Evolutionary conservation across 2,888 invertebrate genomes (phyloP), one percentile per base, ranked within the genome.

Genomic region (Octonoba sinensis): DNA sequence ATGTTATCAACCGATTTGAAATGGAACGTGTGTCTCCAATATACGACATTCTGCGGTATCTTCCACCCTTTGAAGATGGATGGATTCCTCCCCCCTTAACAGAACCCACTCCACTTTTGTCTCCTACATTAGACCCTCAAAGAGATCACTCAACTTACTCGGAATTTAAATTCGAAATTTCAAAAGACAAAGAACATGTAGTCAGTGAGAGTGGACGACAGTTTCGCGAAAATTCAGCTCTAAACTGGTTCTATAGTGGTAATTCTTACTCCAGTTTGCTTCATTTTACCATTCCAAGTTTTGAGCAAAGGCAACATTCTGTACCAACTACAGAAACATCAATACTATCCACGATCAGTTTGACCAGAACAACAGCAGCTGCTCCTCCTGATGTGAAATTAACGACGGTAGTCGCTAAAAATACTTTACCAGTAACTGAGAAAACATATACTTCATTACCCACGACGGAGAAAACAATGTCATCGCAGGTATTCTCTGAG

Each of bases 1-100:
- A 82, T 57, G 81, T 82, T n/a, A 67, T 81, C 46, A 81, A 81
- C 27, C 54, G 69, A 0, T 82, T 82, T 36, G 81, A 82, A 57
- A 51, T 82, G 69, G 81, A 82, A 56, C 49, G 81, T 27, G 75
- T 75, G 1, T 71, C 75, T 0, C 75, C 81, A 15, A 49, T 82
- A 16, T 75, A 75, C 18, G 74, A 79, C 27, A 62, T 73, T n/a
- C 16, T 70, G 15, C 47, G 57, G 22, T 36, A 78, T 27, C 57
- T 78, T 1, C 79, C 79, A 1, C 62, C 79, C 4, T 79, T 79
- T 27, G 79, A 79, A 18, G 36, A 60, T 11, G 62, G 54, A 13
- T 78, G 78, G 78, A 54, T 59, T 13, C 49, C 65, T 6, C 27
- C 46, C 6, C 70, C 65, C 0, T 24, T 66, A 12, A 51, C 72